Evolutionary conservation across 2,113 vertebrate genomes (phyloP).

Genomic region (Erinaceus europaeus): DNA sequence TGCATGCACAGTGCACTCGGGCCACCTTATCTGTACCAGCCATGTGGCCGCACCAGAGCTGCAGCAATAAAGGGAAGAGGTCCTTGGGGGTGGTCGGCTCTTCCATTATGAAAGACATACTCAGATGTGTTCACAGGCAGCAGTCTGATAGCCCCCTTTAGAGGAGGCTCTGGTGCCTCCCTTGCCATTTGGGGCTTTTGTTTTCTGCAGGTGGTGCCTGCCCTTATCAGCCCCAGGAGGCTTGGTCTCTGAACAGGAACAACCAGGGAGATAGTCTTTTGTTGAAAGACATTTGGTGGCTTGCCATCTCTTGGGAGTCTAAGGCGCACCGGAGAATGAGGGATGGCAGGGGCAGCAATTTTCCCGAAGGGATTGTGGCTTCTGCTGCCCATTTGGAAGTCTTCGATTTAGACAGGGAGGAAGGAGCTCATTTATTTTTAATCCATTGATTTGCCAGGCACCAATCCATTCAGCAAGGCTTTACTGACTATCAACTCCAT

Average conservation of each 20-base stretch:
- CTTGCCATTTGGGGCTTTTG: background rate
- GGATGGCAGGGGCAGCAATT: background rate
- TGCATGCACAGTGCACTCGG: slow-evolving; percentile 47
- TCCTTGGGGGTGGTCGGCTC: slow-evolving; percentile 49
- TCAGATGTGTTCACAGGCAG: slow-evolving; percentile 50
- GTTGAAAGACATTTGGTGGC: slow-evolving; percentile 29
- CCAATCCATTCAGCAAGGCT: background rate
- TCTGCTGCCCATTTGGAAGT: background rate
- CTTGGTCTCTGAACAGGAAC: slow-evolving; percentile 49
- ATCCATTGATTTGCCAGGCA: background rate
- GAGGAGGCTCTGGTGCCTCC: background rate
- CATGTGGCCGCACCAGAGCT: slow-evolving; percentile 56
- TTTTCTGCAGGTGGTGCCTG: slow-evolving; percentile 35
- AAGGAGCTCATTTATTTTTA: slow-evolving; percentile 38
- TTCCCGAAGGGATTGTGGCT: background rate
- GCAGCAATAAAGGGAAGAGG: slow-evolving; percentile 60
- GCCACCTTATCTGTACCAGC: slow-evolving; percentile 65
- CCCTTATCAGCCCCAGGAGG: slow-evolving; percentile 51
- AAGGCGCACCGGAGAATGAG: background rate
- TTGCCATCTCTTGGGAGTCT: slow-evolving; percentile 22
- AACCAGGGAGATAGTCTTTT: slow-evolving; percentile 37
- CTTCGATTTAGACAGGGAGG: background rate
- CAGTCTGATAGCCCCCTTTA: slow-evolving; percentile 6
- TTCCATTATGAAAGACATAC: slow-evolving; percentile 39
- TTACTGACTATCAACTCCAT: background rate